Base-by-base conservation (phyloP, 2,888 invertebrate species). In the Noctuana brunneofusca region DNA sequence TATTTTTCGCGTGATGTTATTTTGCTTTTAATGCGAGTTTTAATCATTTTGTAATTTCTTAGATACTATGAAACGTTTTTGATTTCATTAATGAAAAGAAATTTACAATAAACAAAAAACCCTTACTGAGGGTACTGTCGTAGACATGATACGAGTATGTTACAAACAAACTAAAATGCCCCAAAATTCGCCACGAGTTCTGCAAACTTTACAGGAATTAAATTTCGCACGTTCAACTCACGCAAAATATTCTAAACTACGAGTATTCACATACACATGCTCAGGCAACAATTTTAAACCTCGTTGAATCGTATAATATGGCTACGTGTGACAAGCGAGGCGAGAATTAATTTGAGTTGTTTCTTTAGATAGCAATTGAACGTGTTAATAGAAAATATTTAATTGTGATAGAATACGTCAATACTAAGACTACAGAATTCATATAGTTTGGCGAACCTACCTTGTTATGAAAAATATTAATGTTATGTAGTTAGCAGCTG, bases 281-380 rank as follows among this genome's bases (percentile, higher is more conserved):
- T 14, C 18, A 41, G 53, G 53, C 59, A 53, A 53, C 59, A 60
- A 60, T 60, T 60, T 60, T 60, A 60, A 60, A 53, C 53, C 43
- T 53, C 53, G 59, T 53, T 60, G 59, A 60, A 53, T 60, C 59
- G 59, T 53, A 60, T 60, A 46, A 43, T 27, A 35, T 24, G 35
- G 38, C 48, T 20, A 27, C 30, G 43, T 53, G 59, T 59, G 59
- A 60, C 59, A 60, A 22, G 53, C 46, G 59, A 20, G 20, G 53
- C 59, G 59, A 32, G 46, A 53, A 46, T 60, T 60, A 60, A 60
- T 60, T 60, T 46, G 46, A 60, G 46, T 24, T 59, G 59, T 46
- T 59, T 32, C 43, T 53, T 24, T 30, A 30, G 22, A 11, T 12
- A 32, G 5, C 14, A 30, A 38, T 14, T 38, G 14, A 14, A n/a